Evolutionary conservation across 2,888 invertebrate genomes (phyloP).

Genomic region (Pseudococcus jackbeardsleyi): DNA sequence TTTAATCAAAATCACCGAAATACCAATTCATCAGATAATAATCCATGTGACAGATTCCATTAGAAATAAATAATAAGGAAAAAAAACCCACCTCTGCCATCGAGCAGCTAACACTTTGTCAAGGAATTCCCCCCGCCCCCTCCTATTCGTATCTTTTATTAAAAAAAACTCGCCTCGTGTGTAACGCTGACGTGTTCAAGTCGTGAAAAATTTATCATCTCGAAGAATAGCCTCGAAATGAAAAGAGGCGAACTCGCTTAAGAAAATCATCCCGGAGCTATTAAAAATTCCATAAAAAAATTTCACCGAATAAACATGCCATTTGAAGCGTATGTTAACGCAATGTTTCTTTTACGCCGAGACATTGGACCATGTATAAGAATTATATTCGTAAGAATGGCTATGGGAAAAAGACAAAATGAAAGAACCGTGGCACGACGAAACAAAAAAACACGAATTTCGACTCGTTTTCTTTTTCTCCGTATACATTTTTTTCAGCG

Average conservation of each 20-base stretch:
- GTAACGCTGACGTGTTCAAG: background rate
- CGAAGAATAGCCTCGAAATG: constrained; percentile 5
- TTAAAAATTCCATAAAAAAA: constrained; percentile 52
- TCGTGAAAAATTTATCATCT: constrained; percentile 38
- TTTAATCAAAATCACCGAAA: constrained; percentile 15
- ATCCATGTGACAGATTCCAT: background rate
- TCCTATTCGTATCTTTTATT: background rate
- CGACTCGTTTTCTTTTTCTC: background rate
- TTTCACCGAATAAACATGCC: constrained; percentile 9
- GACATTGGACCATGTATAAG: constrained; percentile 36
- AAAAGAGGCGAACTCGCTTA: background rate
- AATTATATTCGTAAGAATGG: constrained; percentile 1
- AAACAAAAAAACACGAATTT: constrained; percentile 42
- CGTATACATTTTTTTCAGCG: constrained; percentile 17
- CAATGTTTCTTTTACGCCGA: background rate
- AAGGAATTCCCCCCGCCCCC: no score
- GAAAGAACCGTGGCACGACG: background rate
- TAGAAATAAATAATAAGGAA: background rate
- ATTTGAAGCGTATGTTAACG: constrained; percentile 48
- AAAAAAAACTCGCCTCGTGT: background rate
- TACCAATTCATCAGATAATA: constrained; percentile 23
- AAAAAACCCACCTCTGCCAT: background rate
- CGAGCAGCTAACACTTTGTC: background rate
- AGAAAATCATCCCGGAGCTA: constrained; percentile 35
- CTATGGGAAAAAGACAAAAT: background rate